phyloP scores from a whole-genome alignment of 2,888 invertebrate genomes.

The Andrena praecox region DNA sequence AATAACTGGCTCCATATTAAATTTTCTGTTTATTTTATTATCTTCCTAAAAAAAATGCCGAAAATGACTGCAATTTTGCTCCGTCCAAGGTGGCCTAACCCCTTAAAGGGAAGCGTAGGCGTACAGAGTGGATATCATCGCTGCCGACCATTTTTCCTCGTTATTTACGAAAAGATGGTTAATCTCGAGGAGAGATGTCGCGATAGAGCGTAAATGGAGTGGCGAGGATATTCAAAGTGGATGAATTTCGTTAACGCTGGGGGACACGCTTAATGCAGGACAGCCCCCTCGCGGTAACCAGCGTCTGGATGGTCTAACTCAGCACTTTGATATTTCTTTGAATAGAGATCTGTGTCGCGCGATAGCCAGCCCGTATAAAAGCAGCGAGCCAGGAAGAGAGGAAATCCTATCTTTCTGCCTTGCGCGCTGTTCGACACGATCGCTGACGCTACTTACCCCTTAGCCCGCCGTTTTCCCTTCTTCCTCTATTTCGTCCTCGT shows the following conservation, averaged over 20 bases:
- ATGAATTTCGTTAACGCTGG: conserved; percentile 70
- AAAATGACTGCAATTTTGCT: too few species aligned
- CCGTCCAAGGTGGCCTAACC: too few species aligned
- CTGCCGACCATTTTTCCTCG: neutral
- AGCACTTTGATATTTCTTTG: conserved; percentile 81
- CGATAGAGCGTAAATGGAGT: conserved; percentile 33
- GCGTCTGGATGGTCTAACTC: conserved; percentile 74
- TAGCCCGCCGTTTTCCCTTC: conserved; percentile 35
- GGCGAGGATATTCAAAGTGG: conserved; percentile 37
- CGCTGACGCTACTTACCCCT: conserved; percentile 56
- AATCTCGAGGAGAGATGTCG: conserved; percentile 16
- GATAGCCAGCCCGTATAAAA: conserved; percentile 73
- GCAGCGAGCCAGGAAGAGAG: conserved; percentile 56
- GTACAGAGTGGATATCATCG: neutral
- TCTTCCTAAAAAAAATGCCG: too few species aligned
- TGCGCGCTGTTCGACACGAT: conserved; percentile 57
- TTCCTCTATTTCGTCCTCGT: conserved; percentile 19
- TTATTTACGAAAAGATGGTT: conserved; percentile 32
- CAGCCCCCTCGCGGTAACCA: conserved; percentile 49
- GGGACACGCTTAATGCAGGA: conserved; percentile 65
- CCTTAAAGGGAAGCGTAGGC: neutral
- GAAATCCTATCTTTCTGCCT: conserved; percentile 67
- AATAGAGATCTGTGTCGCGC: conserved; percentile 82
- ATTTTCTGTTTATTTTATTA: too few species aligned
- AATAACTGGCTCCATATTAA: too few species aligned